Evolutionary conservation across 53 echinoderm and acorn worm species (phyloP).

Genomic region (Patiria pectinifera): DNA sequence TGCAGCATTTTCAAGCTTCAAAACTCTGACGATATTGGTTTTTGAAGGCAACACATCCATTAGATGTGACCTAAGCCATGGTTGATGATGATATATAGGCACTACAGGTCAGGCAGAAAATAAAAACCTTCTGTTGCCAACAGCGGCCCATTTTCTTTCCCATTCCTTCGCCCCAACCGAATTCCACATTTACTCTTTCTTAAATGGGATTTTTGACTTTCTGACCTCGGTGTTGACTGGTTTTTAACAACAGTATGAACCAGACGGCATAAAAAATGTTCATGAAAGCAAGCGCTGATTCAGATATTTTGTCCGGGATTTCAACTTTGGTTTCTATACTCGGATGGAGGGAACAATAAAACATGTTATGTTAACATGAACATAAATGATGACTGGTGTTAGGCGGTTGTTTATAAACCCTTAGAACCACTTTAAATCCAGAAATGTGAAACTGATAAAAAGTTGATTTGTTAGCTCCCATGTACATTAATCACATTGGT

Average conservation of each 20-base stretch:
- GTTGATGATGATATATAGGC: conserved; percentile 49
- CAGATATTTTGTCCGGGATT: not conserved
- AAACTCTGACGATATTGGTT: conserved; percentile 10
- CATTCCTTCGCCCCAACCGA: not conserved
- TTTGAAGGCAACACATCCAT: conserved; percentile 43
- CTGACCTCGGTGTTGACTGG: not conserved
- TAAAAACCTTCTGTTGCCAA: conserved; percentile 57
- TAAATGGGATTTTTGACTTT: conserved; percentile 32
- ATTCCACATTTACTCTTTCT: conserved; percentile 29
- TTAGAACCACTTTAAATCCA: not conserved
- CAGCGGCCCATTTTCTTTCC: conserved; percentile 17
- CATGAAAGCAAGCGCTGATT: not conserved
- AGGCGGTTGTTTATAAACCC: not conserved
- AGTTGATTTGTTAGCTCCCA: not conserved
- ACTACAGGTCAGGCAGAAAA: conserved; percentile 50
- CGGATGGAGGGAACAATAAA: not conserved
- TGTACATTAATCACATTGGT: not conserved
- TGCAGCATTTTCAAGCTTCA: not conserved
- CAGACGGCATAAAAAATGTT: not conserved
- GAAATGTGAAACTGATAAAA: not conserved
- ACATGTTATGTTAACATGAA: not conserved
- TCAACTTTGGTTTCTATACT: not conserved
- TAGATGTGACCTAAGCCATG: conserved; percentile 42
- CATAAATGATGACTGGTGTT: not conserved
- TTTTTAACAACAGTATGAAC: conserved; percentile 5